Percentiles rank a stretch among this genome's conserved stretches.
These are phyloP conservation scores for Erebia epiphron DNA, from an alignment of 2,888 invertebrate genomes.

Conservation along the genomic window DNA sequence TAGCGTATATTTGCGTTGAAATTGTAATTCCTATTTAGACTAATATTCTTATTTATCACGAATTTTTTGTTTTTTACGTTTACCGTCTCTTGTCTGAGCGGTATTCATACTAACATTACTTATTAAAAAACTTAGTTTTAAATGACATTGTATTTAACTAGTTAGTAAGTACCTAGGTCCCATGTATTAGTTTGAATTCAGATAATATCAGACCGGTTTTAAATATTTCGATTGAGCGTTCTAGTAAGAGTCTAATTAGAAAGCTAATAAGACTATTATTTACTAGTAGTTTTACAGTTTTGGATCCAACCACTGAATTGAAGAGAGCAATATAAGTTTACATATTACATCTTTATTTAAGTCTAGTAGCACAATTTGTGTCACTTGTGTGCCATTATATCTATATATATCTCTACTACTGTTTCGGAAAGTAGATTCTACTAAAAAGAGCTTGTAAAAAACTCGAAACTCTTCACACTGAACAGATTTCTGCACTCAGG, in stretches of 20 bases:
- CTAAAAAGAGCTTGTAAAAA: no score
- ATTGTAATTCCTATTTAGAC: conserved; percentile 44
- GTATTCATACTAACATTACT: background rate
- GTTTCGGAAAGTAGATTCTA: no score
- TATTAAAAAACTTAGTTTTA: conserved; percentile 31
- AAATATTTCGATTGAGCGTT: conserved; percentile 27
- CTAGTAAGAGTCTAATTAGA: conserved; percentile 31
- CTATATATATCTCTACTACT: no score
- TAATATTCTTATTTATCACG: conserved; percentile 34
- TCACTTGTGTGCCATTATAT: no score
- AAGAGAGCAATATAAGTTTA: background rate
- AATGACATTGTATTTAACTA: conserved; percentile 28
- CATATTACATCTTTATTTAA: background rate
- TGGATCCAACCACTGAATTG: no score
- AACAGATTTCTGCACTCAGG: no score
- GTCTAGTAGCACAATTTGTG: no score
- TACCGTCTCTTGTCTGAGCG: background rate
- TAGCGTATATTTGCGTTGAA: conserved; percentile 43
- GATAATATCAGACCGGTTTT: conserved; percentile 37
- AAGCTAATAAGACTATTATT: background rate
- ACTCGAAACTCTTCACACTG: no score
- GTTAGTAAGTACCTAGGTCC: conserved; percentile 20
- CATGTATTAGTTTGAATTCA: conserved; percentile 14
- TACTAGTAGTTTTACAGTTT: background rate
- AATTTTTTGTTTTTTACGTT: background rate